Base-by-base conservation (phyloP, 2,888 invertebrate species). In the Drosophila fungiperda region DNA sequence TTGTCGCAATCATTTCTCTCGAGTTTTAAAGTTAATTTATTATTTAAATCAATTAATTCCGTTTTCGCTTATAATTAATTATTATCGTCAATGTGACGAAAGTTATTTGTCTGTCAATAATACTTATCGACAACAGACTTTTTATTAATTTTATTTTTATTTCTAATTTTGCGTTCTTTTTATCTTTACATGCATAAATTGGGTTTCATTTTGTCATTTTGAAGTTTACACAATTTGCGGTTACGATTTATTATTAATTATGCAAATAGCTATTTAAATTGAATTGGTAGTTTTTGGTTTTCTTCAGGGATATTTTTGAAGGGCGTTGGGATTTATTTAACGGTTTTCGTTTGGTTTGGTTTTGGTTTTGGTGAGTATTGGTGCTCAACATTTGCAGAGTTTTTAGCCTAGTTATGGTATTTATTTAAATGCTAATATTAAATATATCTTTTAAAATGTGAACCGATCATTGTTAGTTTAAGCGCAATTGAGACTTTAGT, bases 11-110 rank as follows among this genome's bases (percentile, higher is more conserved):
- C 87, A 87, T 89, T 87, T 83, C 89, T 88, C 88, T 88, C 83
- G 76, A 81, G 81, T 87, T 86, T 85, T 87, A 87, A 89, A 82
- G 76, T 82, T 89, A 85, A 78, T 83, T 84, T 84, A 78, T 81
- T 87, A 79, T 85, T 85, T 82, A 84, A 87, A 80, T 89, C 71
- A 88, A 78, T 91, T 90, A 88, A 90, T 90, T 91, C 89, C 82
- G 80, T 91, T 76, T 77, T 73, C 67, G 69, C 88, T 88, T 89
- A 87, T 66, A 90, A 82, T 91, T 91, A 91, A 90, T 92, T 92
- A 92, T 93, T 92, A 92, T 93, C 93, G 93, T 93, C 93, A 93
- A 93, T 93, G 93, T 93, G 93, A 93, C 93, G 93, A 93, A 93
- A 76, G 77, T 87, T 92, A 84, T 91, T 91, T 91, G 93, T 93